Evolutionary conservation across 2,113 vertebrate species (phyloP), one percentile per base, ranked within the genome.

Genomic region (Dendropsophus ebraccatus): DNA sequence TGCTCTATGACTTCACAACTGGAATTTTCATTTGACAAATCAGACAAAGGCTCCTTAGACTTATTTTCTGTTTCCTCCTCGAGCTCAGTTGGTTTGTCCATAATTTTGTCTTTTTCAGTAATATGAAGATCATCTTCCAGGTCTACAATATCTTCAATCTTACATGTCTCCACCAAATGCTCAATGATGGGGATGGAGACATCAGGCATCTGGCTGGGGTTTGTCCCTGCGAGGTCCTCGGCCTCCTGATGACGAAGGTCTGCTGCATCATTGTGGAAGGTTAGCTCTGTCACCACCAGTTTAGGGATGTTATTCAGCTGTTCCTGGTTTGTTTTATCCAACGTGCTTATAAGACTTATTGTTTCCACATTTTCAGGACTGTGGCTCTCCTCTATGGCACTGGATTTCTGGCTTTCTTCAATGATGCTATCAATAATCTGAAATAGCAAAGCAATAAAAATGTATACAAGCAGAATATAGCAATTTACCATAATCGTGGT

Each of bases 351-450:
- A 85, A 91, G 45, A 60, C 82, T 73, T 83, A 88, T 88, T 74
- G 90, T 79, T 83, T 79, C 58, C 67, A 83, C 89, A 89, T 90
- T 87, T 85, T 45, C 89, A 86, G 89, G 56, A 89, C 88, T 88
- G 87, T 96, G 93, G 88, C 96, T 88, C 81, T 91, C 93, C 87
- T 95, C 95, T 32, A 91, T 91, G 19, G 88, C 92, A 12, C 88
- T 93, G 82, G 90, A 95, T 88, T 97, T 97, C 88, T 98, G 96
- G 91, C 96, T 97, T 92, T 98, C 97, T 90, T 99, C 96, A 88
- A 99, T 97, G 92, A 99, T 99, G 94, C 96, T 97, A 90, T 98
- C 97, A 87, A 99, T 99, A 85, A 99, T 99, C 98, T 99, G 87
- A 52, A 77, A 77, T 19, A 77, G 17, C 13, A 76, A 50, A 47